A percentile compares a stretch with the other conserved stretches of the same genome.
phyloP scores from a whole-genome alignment of 2,888 invertebrate species.

The Euspilapteryx auroguttella region DNA sequence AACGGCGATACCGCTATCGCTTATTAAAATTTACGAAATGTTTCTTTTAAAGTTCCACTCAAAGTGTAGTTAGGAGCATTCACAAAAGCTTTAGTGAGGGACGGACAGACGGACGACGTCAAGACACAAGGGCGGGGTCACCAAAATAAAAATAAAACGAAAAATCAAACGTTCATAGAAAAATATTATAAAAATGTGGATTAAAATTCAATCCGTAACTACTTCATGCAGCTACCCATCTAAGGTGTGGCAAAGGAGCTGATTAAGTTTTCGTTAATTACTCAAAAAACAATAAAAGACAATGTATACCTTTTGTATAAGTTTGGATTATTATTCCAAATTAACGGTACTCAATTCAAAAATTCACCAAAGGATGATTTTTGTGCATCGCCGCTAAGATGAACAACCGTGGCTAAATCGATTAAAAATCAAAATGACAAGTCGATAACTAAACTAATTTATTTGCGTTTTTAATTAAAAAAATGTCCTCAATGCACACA shows the following conservation, averaged over 20 bases:
- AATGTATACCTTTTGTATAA: conserved; percentile 38
- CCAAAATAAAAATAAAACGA: too few relatives aligned
- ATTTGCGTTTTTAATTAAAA: conserved; percentile 53
- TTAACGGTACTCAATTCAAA: conserved; percentile 24
- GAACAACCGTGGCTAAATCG: too few relatives aligned
- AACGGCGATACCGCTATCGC: not conserved
- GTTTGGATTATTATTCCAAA: conserved; percentile 31
- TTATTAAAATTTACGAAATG: conserved; percentile 7
- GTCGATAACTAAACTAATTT: conserved; percentile 48
- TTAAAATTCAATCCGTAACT: too few relatives aligned
- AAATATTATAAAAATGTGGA: too few relatives aligned
- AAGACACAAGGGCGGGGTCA: too few relatives aligned
- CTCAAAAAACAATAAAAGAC: too few relatives aligned
- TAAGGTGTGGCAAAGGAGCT: conserved; percentile 62
- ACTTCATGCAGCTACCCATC: conserved; percentile 46
- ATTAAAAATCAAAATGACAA: conserved; percentile 41
- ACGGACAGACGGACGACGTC: conserved; percentile 30
- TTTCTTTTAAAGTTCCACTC: conserved; percentile 38
- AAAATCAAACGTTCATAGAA: too few relatives aligned
- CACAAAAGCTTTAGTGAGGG: conserved; percentile 24
- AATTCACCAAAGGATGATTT: conserved; percentile 36
- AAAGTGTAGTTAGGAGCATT: too few relatives aligned
- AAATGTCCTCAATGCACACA: conserved; percentile 68
- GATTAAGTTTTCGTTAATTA: conserved; percentile 42
- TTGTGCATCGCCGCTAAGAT: conserved; percentile 49